Conservation (phyloP, 2,113 vertebrate species). For the Scytalopus superciliaris region DNA sequence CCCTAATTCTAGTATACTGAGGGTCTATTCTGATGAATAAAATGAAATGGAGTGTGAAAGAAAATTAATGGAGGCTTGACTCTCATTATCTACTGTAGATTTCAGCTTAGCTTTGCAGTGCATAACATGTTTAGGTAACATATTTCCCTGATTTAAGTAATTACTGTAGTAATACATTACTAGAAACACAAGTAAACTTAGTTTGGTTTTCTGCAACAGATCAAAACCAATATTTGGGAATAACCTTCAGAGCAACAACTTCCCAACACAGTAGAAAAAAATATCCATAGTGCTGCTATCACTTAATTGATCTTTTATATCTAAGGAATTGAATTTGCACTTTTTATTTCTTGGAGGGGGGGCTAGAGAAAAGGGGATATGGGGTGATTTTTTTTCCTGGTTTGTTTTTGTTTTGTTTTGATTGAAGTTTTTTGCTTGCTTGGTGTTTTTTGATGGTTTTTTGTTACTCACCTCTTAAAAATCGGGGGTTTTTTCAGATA, state of each 20-base stretch:
- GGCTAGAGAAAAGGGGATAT: fast-evolving
- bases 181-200: background rate
- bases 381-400: too few species aligned
- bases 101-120: background rate
- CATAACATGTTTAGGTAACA: background rate
- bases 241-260: background rate
- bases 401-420: background rate
- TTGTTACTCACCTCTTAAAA: too few species aligned
- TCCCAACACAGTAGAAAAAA: background rate
- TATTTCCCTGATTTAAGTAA: background rate
- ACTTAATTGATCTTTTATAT: background rate
- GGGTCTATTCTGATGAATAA: background rate
- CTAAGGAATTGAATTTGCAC: background rate
- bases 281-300: background rate
- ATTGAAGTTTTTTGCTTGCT: background rate
- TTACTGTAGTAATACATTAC: background rate
- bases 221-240: background rate
- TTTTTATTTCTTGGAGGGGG: background rate
- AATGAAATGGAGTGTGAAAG: background rate
- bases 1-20: background rate
- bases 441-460: too few species aligned
- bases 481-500: too few species aligned
- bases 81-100: background rate
- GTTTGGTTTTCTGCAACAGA: background rate
- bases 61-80: background rate